These are phyloP conservation scores for Sericinus montela DNA, from an alignment of 2,888 invertebrate genomes.

Conservation along the genomic window DNA sequence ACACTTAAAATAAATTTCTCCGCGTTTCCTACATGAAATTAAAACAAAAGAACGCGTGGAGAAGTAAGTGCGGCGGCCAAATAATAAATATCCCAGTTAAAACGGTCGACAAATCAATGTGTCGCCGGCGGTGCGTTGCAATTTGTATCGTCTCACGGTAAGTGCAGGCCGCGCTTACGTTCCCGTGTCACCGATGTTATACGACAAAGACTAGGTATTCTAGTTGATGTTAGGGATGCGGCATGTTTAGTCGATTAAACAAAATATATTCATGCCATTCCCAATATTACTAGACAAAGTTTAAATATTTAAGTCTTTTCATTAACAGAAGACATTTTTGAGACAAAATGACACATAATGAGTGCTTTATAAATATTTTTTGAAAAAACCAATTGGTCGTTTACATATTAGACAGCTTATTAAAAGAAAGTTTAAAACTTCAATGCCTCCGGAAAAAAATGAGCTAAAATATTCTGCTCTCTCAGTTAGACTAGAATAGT, in stretches of 20 bases:
- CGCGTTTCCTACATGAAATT: constrained; percentile 2
- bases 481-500: too few relatives aligned
- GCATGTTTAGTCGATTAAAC: constrained; percentile 1
- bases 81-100: constrained; percentile 24
- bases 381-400: too few relatives aligned
- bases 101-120: constrained; percentile 65
- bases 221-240: neutral
- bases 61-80: neutral
- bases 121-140: constrained; percentile 62
- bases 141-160: constrained; percentile 64
- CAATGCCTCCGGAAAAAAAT: too few relatives aligned
- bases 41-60: constrained; percentile 8
- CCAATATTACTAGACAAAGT: too few relatives aligned
- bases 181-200: constrained; percentile 24
- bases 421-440: too few relatives aligned
- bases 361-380: too few relatives aligned
- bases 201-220: constrained; percentile 14
- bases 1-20: constrained; percentile 11
- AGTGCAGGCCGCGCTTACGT: constrained; percentile 42
- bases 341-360: too few relatives aligned
- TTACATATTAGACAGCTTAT: too few relatives aligned
- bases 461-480: too few relatives aligned
- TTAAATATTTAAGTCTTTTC: too few relatives aligned
- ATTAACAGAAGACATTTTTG: too few relatives aligned
- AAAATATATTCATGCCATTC: too few relatives aligned